Base-by-base conservation (phyloP, 2,113 vertebrate species). In the Thamnaconus septentrionalis region DNA sequence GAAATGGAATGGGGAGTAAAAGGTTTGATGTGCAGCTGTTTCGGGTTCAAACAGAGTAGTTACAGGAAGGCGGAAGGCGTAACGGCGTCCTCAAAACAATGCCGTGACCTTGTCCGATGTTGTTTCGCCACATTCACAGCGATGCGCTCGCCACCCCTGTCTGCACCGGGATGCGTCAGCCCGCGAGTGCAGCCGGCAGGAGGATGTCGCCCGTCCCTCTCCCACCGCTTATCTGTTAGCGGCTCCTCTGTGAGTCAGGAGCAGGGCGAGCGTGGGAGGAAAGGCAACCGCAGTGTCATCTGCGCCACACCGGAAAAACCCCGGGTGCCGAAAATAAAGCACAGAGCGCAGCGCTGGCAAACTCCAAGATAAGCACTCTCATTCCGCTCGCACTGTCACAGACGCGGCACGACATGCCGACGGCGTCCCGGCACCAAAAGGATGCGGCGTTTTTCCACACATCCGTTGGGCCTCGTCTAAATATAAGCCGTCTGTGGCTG, bases 191-290 rank as follows among this genome's bases (percentile, higher is more conserved):
- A 75, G 60, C 64, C 73, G 50, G 56, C 4, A 51, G 62, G 70
- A 45, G 59, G 76, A 68, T 63, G 78, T 68, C 64, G 60, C 18
- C 52, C 9, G 68, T 59, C 12, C 47, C 63, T 71, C 69, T 78
- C 81, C 69, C 64, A 66, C 64, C 61, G 66, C 65, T 83, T 82
- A 85, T 88, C 81, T 80, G 76, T 83, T 79, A 66, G 76, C 75
- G 59, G 76, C 64, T 72, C 78, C 73, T 78, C 56, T 81, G 74
- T 84, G 84, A 90, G 74, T 85, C 78, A 76, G 76, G 75, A 31
- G 70, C 61, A 68, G 68, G 79, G 68, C 78, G 75, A 59, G 63
- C 53, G 77, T 82, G 78, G 82, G 78, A 73, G 74, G 69, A 55
- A 55, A 64, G 69, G 82, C 76, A 75, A 31, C 55, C 61, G 58